Evolutionary conservation across 2,113 vertebrate species (phyloP).

Genomic region (Cyprinodon variegatus): DNA sequence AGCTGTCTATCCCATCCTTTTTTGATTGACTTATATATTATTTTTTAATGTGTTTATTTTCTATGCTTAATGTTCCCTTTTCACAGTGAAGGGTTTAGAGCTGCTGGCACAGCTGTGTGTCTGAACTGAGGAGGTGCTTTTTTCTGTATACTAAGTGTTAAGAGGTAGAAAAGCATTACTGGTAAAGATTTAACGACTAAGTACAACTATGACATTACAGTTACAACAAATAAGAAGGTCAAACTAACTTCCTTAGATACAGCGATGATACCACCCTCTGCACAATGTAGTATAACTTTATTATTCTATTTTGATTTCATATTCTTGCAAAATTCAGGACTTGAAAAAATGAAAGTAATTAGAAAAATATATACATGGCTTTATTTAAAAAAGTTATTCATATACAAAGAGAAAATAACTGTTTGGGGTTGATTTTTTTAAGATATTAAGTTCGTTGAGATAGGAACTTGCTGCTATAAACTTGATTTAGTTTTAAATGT

Average conservation of each 20-base stretch:
- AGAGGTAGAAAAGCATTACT: not conserved
- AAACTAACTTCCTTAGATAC: not conserved
- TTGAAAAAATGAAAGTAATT: too few relatives aligned
- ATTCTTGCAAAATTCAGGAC: too few relatives aligned
- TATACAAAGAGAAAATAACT: too few relatives aligned
- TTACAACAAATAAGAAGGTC: not conserved
- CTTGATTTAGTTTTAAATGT: too few relatives aligned
- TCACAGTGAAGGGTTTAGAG: not conserved
- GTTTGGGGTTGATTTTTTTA: too few relatives aligned
- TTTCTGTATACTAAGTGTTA: constrained; percentile 35
- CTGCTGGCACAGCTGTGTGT: constrained; percentile 41
- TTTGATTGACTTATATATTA: constrained; percentile 3
- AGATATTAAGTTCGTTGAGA: not conserved
- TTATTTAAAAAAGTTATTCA: too few relatives aligned
- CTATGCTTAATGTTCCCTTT: not conserved
- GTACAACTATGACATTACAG: not conserved
- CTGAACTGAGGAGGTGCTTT: constrained; percentile 50
- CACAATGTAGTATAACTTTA: too few relatives aligned
- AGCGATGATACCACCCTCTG: too few relatives aligned
- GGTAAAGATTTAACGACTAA: constrained; percentile 18
- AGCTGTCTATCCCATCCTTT: not conserved
- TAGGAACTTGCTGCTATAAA: not conserved
- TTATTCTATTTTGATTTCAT: too few relatives aligned
- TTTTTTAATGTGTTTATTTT: constrained; percentile 6
- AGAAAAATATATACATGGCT: too few relatives aligned